Evolutionary conservation across 2,113 vertebrate species (phyloP), one percentile per base, ranked within the genome.

Genomic region (Hippocampus guttulatus): DNA sequence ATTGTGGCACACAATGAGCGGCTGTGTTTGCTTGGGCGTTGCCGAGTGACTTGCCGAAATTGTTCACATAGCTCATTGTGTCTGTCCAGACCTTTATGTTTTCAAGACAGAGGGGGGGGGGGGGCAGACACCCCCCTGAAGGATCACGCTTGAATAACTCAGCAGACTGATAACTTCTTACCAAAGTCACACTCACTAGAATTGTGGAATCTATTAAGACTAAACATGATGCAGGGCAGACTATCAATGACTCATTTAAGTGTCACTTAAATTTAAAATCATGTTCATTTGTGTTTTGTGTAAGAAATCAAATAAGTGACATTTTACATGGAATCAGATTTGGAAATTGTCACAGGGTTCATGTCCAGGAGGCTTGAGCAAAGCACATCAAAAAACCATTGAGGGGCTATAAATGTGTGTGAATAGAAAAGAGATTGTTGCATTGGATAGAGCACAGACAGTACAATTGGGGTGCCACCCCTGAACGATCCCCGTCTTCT

Each of bases 41-140:
- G 80, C 75, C 73, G 67, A 86, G 84, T 80, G 87, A 89, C 85
- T 90, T 57, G 70, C 70, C 11, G 62, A 86, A 87, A 84, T 84
- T 78, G 85, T 84, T 76, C 85, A 68, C 85, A 80, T 71, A 89
- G 85, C 85, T 87, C 81, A 89, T 85, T 91, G 84, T 87, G 75
- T 80, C 74, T 83, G 76, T 71, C 81, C 80, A 83, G 81, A 83
- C 82, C 67, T 83, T 81, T 81, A 49, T 7, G 40, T 65, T 33
- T 68, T 23, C 8, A 41, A 30, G 52, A 52, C 11, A 30, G 30
- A 30, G 27, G 64, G 27, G 20, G n/a, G 54, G 52, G 76, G 57
- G 65, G 43, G 51, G 11, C 70, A 69, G 49, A 60, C 74, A 25
- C 64, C 78, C 70, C 64, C 67, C 62, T 27, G 23, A 73, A 85